Percentiles rank a stretch among this genome's conserved stretches.
These are phyloP conservation scores for Diplazon laetatorius DNA, from an alignment of 2,888 invertebrate genomes.

Conservation along the genomic window DNA sequence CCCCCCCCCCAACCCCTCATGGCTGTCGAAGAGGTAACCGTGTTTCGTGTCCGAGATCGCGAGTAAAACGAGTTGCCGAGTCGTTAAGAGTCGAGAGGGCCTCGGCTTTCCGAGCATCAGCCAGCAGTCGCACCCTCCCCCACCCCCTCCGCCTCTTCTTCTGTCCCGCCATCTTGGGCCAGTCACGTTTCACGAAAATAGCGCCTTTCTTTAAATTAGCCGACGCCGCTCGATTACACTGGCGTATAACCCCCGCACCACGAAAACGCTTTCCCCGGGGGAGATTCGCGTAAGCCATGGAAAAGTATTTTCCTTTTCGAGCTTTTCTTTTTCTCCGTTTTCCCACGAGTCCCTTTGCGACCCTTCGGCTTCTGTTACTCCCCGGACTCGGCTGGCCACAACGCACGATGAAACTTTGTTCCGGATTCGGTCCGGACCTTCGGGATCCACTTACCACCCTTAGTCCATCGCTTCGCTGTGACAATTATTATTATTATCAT, in stretches of 20 bases:
- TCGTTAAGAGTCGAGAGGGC: conserved; percentile 71
- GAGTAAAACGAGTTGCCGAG: conserved; percentile 77
- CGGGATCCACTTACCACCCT: conserved; percentile 34
- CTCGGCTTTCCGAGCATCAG: conserved; percentile 13
- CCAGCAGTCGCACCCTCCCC: conserved; percentile 56
- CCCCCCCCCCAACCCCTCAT: not conserved
- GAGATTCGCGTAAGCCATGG: not conserved
- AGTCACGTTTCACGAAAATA: conserved; percentile 73
- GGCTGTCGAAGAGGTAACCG: conserved; percentile 69
- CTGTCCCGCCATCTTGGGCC: conserved; percentile 58
- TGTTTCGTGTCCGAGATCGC: conserved; percentile 76
- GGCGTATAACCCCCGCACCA: conserved; percentile 31
- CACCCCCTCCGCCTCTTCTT: too few relatives aligned
- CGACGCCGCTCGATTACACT: conserved; percentile 59
- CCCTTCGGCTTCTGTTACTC: not conserved
- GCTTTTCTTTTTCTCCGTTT: too few relatives aligned
- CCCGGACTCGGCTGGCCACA: not conserved
- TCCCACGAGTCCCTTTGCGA: conserved; percentile 38
- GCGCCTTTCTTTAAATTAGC: conserved; percentile 71
- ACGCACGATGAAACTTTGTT: not conserved
- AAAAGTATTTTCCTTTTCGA: not conserved
- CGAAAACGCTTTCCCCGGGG: not conserved
- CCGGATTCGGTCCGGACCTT: conserved; percentile 19
- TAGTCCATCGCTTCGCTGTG: conserved; percentile 22
- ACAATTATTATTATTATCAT: conserved; percentile 37